Conservation (phyloP, 1,140 invertebrate species). For the Neodiprion lecontei region DNA sequence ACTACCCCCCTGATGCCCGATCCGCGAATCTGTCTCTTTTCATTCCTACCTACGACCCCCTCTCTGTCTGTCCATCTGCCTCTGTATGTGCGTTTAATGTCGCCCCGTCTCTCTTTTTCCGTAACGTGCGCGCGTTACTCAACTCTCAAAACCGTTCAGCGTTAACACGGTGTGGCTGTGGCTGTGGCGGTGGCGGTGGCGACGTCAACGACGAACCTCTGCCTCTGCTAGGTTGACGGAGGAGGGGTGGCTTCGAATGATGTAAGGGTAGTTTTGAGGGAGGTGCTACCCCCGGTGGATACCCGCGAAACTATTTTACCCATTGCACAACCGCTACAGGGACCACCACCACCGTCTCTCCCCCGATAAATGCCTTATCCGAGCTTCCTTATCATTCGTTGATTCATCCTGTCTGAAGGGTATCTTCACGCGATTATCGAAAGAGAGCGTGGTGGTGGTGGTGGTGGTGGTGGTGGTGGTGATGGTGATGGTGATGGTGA, state of each 20-base stretch:
- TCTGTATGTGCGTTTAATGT: no score
- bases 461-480: no score
- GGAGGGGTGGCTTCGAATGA: neutral
- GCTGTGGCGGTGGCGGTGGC: neutral
- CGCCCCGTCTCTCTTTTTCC: neutral
- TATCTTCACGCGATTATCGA: no score
- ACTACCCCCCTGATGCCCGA: neutral
- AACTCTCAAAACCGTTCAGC: neutral
- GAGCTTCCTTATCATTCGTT: slow-evolving; percentile 45
- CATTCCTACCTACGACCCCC: neutral
- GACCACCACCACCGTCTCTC: no score
- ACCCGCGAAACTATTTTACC: slow-evolving; percentile 41
- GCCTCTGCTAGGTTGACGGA: no score
- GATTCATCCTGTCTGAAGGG: neutral
- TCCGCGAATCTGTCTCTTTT: neutral
- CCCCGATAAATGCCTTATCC: neutral
- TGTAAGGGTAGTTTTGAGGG: slow-evolving; percentile 17
- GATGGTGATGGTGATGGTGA: no score
- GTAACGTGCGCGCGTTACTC: neutral
- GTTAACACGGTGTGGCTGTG: neutral
- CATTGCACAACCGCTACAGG: neutral
- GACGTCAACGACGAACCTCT: neutral
- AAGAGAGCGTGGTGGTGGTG: no score
- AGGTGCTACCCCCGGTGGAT: slow-evolving; percentile 57
- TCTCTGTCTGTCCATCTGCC: no score